A percentile compares a stretch with the other conserved stretches of the same genome.
These are phyloP conservation scores for Dendrolimus punctatus DNA, from an alignment of 1,140 invertebrate species.

Conservation along the genomic window DNA sequence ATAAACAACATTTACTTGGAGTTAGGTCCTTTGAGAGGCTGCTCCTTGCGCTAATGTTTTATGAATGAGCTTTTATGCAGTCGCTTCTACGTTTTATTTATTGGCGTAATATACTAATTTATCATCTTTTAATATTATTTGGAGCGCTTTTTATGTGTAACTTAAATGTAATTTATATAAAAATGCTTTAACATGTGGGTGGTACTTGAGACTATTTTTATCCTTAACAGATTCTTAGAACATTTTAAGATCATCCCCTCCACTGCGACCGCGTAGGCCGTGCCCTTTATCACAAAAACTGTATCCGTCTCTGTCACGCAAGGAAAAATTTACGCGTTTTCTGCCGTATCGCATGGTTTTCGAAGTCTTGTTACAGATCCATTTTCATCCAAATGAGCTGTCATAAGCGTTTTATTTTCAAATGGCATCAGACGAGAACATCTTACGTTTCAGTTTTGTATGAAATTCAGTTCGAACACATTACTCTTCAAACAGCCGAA, in stretches of 20 bases:
- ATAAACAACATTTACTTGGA: constrained; percentile 67
- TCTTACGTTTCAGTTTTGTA: constrained; percentile 14
- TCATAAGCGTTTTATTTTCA: constrained; percentile 15
- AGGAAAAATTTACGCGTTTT: constrained; percentile 56
- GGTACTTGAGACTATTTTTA: constrained; percentile 15
- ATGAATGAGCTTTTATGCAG: constrained; percentile 57
- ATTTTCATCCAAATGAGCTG: constrained; percentile 13
- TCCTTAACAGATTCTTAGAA: constrained; percentile 40
- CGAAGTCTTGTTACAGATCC: constrained; percentile 7
- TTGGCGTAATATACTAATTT: background rate
- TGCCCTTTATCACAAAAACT: constrained; percentile 62
- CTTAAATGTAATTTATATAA: no score
- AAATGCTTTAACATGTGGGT: no score
- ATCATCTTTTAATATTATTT: no score
- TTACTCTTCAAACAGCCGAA: constrained; percentile 13
- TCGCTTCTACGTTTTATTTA: constrained; percentile 13
- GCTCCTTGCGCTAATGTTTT: constrained; percentile 50
- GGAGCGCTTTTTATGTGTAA: no score
- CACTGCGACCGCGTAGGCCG: constrained; percentile 51
- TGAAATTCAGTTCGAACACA: constrained; percentile 7
- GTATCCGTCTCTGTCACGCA: constrained; percentile 52
- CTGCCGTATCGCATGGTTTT: constrained; percentile 36
- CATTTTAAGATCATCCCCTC: constrained; percentile 68
- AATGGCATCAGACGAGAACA: constrained; percentile 5
- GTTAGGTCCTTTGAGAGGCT: constrained; percentile 58